phyloP scores from a whole-genome alignment of 2,888 invertebrate species.

The Drosophila phalerata region DNA sequence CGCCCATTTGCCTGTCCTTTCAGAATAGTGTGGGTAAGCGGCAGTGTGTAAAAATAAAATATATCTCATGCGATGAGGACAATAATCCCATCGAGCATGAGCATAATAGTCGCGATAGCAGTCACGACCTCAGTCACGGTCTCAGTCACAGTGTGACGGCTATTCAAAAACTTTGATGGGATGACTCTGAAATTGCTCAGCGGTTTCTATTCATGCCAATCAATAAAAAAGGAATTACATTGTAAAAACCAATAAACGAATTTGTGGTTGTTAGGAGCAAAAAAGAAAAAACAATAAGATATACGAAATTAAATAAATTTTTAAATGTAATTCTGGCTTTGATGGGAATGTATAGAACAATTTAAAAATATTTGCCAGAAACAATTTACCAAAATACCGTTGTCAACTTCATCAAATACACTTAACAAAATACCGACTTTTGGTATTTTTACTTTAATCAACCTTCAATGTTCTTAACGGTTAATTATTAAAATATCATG shows the following conservation, averaged over 20 bases:
- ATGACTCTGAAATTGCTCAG: conserved; percentile 7
- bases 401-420: background rate
- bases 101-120: conserved; percentile 15
- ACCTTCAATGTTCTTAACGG: conserved; percentile 2
- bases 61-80: conserved; percentile 83
- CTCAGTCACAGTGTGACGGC: conserved; percentile 3
- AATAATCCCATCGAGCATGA: conserved; percentile 76
- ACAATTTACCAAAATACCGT: background rate
- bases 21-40: conserved; percentile 67
- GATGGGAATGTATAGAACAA: background rate
- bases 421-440: background rate
- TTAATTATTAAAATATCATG: background rate
- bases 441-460: conserved; percentile 5
- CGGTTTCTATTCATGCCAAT: conserved; percentile 32
- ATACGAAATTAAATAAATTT: conserved; percentile 14
- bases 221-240: conserved; percentile 20
- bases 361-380: background rate
- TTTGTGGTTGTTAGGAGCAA: conserved; percentile 49
- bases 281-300: background rate
- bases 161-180: conserved; percentile 61
- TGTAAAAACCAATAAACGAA: conserved; percentile 50
- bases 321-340: conserved; percentile 12
- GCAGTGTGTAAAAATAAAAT: conserved; percentile 77
- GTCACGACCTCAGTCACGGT: conserved; percentile 19
- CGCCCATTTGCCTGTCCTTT: conserved; percentile 76